phyloP scores from a whole-genome alignment of 2,797 vertebrate species.

The Ara ararauna region DNA sequence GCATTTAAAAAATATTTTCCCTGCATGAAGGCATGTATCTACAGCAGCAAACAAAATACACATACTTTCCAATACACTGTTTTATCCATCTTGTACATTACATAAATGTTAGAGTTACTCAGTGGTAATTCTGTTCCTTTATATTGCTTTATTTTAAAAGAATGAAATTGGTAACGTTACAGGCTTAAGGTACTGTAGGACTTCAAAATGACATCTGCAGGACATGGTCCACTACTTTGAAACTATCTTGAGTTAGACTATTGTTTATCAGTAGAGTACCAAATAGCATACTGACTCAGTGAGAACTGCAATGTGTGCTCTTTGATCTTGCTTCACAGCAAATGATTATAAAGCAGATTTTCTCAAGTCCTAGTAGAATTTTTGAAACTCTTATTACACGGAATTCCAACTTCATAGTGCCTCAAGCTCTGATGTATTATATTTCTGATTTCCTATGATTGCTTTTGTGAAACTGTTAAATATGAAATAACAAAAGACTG shows the following conservation, averaged over 20 bases:
- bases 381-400: conserved; percentile 9
- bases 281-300: not conserved
- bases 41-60: not conserved
- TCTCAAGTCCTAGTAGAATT: not conserved
- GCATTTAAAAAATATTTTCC: not conserved
- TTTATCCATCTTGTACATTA: not conserved
- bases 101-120: not conserved
- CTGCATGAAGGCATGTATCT: not conserved
- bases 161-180: not conserved
- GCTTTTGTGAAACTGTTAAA: conserved; percentile 61
- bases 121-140: not conserved
- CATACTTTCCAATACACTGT: not conserved
- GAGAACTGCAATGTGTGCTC: not conserved
- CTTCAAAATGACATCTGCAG: not conserved
- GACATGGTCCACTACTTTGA: not conserved
- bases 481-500: conserved; percentile 51
- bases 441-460: conserved; percentile 10
- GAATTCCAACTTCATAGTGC: not conserved
- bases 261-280: not conserved
- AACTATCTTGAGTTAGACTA: not conserved
- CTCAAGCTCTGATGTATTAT: conserved; percentile 18
- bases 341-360: conserved; percentile 8
- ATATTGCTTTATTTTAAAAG: not conserved
- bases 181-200: not conserved
- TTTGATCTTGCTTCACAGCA: not conserved